phyloP scores from a whole-genome alignment of 2,113 vertebrate species.

The Cepphus grylle region DNA sequence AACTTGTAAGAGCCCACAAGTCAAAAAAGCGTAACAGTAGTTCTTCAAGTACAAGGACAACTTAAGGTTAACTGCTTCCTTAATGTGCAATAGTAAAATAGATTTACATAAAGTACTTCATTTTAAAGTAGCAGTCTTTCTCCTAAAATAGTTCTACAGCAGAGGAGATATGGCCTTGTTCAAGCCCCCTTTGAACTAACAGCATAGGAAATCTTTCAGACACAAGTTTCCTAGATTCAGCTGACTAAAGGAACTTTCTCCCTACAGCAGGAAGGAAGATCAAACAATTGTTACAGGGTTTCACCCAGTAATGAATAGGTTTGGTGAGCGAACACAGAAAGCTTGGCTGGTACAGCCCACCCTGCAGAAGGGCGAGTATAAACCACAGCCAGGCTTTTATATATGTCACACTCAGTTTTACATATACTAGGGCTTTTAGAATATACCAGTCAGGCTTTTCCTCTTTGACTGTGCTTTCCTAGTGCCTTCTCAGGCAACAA shows the following conservation, averaged over 20 bases:
- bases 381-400: neutral
- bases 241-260: neutral
- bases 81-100: neutral
- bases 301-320: neutral
- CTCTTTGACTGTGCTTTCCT: neutral
- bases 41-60: neutral
- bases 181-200: neutral
- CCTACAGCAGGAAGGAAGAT: neutral
- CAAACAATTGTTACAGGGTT: neutral
- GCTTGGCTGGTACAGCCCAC: neutral
- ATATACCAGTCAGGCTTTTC: neutral
- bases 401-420: neutral
- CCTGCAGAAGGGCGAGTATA: neutral
- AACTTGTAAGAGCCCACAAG: neutral
- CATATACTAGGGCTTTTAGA: neutral
- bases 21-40: neutral
- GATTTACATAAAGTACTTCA: neutral
- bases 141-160: neutral
- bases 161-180: neutral
- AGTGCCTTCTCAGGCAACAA: neutral
- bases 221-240: neutral
- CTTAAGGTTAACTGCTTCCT: slow-evolving; percentile 5
- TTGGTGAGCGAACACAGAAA: neutral
- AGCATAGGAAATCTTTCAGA: neutral
- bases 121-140: neutral